phyloP scores from a whole-genome alignment of 92 coral and sea anemone species.

The Bergia puertoricense region DNA sequence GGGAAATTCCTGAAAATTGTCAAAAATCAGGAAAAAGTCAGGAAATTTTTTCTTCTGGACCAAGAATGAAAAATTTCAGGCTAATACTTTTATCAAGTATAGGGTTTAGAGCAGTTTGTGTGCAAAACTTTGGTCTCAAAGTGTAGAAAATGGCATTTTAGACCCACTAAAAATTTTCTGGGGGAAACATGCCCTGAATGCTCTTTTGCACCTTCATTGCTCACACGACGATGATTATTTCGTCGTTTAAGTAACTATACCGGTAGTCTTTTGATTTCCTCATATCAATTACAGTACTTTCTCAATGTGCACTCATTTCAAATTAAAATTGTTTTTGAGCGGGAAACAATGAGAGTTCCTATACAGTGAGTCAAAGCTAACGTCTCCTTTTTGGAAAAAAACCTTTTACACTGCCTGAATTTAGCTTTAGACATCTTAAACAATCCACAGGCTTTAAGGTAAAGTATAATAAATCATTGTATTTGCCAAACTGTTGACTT shows the following conservation, averaged over 20 bases:
- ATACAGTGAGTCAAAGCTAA: neutral
- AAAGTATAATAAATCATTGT: too few species aligned
- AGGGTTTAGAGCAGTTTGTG: constrained; percentile 12
- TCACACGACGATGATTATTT: too few species aligned
- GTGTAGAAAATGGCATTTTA: constrained; percentile 13
- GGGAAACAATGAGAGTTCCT: neutral
- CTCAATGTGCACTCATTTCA: too few species aligned
- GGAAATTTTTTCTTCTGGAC: neutral
- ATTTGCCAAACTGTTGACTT: too few species aligned
- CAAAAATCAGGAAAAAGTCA: constrained; percentile 14
- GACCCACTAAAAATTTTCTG: too few species aligned
- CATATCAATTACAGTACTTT: too few species aligned
- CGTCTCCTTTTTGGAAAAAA: neutral
- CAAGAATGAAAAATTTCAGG: constrained; percentile 1
- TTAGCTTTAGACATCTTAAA: neutral
- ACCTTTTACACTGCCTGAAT: neutral
- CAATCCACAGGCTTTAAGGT: too few species aligned
- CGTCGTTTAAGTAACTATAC: too few species aligned
- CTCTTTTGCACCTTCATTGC: too few species aligned
- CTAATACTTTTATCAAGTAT: constrained; percentile 5
- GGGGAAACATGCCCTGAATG: too few species aligned
- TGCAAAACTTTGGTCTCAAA: constrained; percentile 13
- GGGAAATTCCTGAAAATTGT: too few species aligned
- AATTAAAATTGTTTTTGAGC: neutral
- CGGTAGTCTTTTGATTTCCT: too few species aligned